Percentiles rank a stretch among this genome's conserved stretches.
Evolutionary conservation across 2,113 vertebrate genomes (phyloP).

Genomic region (Irena cyanogastra): DNA sequence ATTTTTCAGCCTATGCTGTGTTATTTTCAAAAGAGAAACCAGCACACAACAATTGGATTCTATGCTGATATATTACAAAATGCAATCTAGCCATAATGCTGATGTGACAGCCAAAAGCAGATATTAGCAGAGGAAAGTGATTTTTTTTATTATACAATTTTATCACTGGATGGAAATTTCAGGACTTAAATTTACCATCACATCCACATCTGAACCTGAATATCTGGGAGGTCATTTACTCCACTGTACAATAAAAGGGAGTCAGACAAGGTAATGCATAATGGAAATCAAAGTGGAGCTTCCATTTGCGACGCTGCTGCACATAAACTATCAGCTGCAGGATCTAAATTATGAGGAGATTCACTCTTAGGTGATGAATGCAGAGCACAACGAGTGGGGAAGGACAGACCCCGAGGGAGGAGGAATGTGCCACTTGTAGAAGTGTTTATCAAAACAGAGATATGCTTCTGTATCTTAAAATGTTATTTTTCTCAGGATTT

Average conservation of each 20-base stretch:
- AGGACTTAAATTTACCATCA: conserved; percentile 38
- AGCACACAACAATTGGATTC: neutral
- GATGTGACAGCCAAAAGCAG: conserved; percentile 30
- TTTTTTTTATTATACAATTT: conserved; percentile 35
- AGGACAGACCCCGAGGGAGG: neutral
- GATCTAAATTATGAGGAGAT: conserved; percentile 20
- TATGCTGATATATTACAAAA: neutral
- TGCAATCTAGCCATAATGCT: neutral
- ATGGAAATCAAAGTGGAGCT: conserved; percentile 47
- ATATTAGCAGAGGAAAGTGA: conserved; percentile 45
- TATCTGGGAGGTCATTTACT: conserved; percentile 53
- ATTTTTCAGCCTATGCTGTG: neutral
- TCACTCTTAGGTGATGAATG: conserved; percentile 15
- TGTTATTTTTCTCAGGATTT: conserved; percentile 23
- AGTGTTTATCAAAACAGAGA: conserved; percentile 28
- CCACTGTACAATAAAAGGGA: conserved; percentile 10
- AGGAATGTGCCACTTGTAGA: conserved; percentile 24
- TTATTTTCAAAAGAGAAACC: neutral
- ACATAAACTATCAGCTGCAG: neutral
- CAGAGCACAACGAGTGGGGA: conserved; percentile 9
- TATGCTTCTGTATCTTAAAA: conserved; percentile 1
- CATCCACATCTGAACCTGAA: conserved; percentile 16
- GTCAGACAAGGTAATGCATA: conserved; percentile 23
- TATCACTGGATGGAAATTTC: conserved; percentile 46
- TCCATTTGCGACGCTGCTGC: neutral